Evolutionary conservation across 2,888 invertebrate genomes (phyloP), one percentile per base, ranked within the genome.

Genomic region (Xanthorhoe spadicearia): DNA sequence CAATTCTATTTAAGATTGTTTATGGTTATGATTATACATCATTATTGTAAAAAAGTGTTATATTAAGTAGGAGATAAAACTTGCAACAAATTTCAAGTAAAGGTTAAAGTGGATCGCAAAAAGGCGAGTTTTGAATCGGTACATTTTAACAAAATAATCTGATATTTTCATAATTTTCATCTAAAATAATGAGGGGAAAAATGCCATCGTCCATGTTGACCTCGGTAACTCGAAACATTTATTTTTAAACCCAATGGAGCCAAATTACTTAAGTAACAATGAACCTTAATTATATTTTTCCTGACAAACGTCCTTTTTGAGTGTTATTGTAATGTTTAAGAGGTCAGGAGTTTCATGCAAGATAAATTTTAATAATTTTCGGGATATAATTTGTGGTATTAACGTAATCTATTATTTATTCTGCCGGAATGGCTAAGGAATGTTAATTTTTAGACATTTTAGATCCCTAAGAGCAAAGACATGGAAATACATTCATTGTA

Each of bases 181-280:
- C 23, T 53, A 54, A 54, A 64, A 59, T 73, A 73, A 73, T 71
- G 73, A 73, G 68, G 68, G 65, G 55, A 61, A 35, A 48, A 65
- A 35, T 54, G 53, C 52, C 56, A 57, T 66, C 63, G 61, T 64
- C 35, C 51, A 59, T 53, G 64, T 63, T 68, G 64, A 71, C 66
- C 63, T 68, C 65, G 66, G 68, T 64, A 58, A 66, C 60, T 70
- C 48, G 60, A 68, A 68, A 57, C 71, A 68, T 70, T 71, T 71
- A 73, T 71, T 70, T 69, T 73, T 70, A 65, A 68, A 70, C 61
- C 55, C 65, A 71, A 67, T 71, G 68, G 50, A 61, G 43, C 66
- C 58, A 66, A 73, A 71, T 73, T 69, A 68, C 69, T 73, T 71
- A 69, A 68, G 64, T 68, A 69, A 71, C 63, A 71, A 71, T 66